These are phyloP conservation scores for Caenorhabditis japonica DNA, from an alignment of 2,888 invertebrate species.

Conservation along the genomic window DNA sequence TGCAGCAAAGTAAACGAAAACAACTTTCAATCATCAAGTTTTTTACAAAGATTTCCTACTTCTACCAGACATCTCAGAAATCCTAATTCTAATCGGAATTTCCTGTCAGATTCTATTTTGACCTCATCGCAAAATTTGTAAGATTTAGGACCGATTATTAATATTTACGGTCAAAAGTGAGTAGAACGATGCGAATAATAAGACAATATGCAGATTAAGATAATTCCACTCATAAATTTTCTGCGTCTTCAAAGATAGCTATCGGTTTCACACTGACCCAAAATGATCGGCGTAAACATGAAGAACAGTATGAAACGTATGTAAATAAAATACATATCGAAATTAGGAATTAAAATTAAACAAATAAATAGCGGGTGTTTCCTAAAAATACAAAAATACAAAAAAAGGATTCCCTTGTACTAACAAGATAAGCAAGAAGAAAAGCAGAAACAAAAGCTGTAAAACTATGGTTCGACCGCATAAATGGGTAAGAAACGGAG, in stretches of 20 bases:
- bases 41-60: too few relatives aligned
- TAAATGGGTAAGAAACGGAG: constrained; percentile 20
- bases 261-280: constrained; percentile 7
- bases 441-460: constrained; percentile 27
- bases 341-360: too few relatives aligned
- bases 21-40: too few relatives aligned
- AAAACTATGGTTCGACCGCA: neutral
- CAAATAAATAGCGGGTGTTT: too few relatives aligned
- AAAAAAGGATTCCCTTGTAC: neutral
- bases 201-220: constrained; percentile 26
- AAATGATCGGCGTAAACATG: too few relatives aligned
- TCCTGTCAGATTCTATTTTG: too few relatives aligned
- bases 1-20: too few relatives aligned
- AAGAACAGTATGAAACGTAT: too few relatives aligned
- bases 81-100: too few relatives aligned
- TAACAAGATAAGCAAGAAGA: neutral
- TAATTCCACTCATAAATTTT: constrained; percentile 41
- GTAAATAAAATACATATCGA: too few relatives aligned
- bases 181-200: constrained; percentile 11
- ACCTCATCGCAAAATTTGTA: constrained; percentile 11
- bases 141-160: constrained; percentile 31
- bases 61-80: too few relatives aligned
- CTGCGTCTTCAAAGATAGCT: constrained; percentile 24
- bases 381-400: too few relatives aligned
- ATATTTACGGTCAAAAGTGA: constrained; percentile 25